Base-by-base conservation (phyloP, 2,113 vertebrate genomes). In the Pyrgilauda ruficollis region DNA sequence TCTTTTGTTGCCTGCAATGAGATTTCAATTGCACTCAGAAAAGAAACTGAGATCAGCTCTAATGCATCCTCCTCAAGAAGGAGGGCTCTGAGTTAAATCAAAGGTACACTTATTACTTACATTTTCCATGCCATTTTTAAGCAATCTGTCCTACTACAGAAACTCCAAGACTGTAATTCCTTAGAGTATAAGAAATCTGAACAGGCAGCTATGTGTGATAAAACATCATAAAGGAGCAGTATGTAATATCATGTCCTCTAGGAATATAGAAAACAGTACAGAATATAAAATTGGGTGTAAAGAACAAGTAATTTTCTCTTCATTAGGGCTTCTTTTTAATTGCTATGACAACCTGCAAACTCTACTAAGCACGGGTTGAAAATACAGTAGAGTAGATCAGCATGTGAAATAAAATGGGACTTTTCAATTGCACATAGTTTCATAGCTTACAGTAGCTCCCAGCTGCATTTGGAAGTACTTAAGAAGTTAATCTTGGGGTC, bases 161-260 rank as follows among this genome's bases (percentile, higher is more conserved):
- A 90, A 73, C 23, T 39, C 23, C 28, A 31, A 26, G 41, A 18
- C 43, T 78, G 10, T 37, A 52, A 61, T 8, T 77, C 46, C 26
- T 49, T 49, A 55, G 24, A 59, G 18, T 33, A 37, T 7, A 47
- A 77, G 46, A 86, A 88, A 80, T 35, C 27, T 4, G 1, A 61
- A 61, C 14, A n/a, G 58, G n/a, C 31, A 68, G 47, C 16, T 53
- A 3, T 15, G 6, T 13, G 10, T n/a, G 30, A 67, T 30, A 50
- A 64, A 80, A 46, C 30, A 27, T 53, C n/a, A 53, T 43, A 35
- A 46, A 83, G 62, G 20, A 88, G 7, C 13, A 56, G 11, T 31
- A 11, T 15, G 27, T 31, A 64, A 56, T 37, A 13, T 44, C 0
- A 0, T 39, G 11, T 75, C 47, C 33, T 50, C 39, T 63, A 21